Conservation (phyloP, 2,113 vertebrate species). For the Anoplopoma fimbria region DNA sequence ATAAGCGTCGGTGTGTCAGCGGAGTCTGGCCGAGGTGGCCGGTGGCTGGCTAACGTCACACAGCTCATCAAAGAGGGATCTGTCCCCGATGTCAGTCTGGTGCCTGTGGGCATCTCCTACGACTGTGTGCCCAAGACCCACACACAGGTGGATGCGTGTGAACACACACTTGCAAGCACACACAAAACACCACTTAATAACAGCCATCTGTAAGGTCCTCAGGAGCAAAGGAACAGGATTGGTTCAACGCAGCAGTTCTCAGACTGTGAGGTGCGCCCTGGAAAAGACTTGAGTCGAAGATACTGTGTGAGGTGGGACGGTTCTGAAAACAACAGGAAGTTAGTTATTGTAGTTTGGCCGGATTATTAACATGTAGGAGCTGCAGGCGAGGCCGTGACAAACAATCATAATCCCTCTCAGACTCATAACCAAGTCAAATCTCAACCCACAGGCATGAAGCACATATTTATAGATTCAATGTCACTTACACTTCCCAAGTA, state of each 20-base stretch:
- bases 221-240: slow-evolving; percentile 19
- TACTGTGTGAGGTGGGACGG: slow-evolving; percentile 5
- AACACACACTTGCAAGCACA: slow-evolving; percentile 30
- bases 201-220: slow-evolving; percentile 31
- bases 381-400: neutral
- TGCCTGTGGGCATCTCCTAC: slow-evolving; percentile 90
- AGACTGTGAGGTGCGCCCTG: neutral
- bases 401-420: neutral
- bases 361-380: neutral
- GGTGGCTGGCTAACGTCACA: slow-evolving; percentile 81
- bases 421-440: neutral
- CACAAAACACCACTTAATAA: slow-evolving; percentile 17
- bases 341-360: slow-evolving; percentile 9
- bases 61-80: slow-evolving; percentile 73
- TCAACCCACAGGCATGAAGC: neutral
- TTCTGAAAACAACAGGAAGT: slow-evolving; percentile 11
- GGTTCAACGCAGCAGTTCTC: slow-evolving; percentile 21
- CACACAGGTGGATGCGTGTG: slow-evolving; percentile 61
- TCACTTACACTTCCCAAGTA: neutral
- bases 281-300: slow-evolving; percentile 15
- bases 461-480: neutral
- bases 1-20: slow-evolving; percentile 86
- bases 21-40: slow-evolving; percentile 69
- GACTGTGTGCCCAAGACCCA: slow-evolving; percentile 73
- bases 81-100: slow-evolving; percentile 84